phyloP scores from a whole-genome alignment of 1,140 invertebrate species.

The Xylocopa sonorina region DNA sequence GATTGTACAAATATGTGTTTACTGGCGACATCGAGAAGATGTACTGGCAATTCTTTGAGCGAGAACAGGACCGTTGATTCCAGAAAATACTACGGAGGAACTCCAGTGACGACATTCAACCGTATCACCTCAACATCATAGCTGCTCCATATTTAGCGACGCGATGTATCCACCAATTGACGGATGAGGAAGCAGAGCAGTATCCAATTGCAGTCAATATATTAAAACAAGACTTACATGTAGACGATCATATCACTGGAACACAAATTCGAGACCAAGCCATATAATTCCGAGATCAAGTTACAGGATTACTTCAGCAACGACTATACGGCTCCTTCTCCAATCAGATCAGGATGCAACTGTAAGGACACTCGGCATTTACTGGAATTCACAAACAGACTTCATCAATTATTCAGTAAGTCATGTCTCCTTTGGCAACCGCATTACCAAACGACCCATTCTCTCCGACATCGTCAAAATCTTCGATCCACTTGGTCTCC shows the following conservation, averaged over 20 bases:
- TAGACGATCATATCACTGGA: not conserved
- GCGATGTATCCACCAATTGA: not conserved
- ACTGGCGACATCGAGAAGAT: slow-evolving; percentile 33
- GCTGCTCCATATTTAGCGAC: not conserved
- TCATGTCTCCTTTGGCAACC: no score
- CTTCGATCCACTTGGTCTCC: no score
- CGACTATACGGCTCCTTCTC: no score
- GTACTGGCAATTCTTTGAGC: not conserved
- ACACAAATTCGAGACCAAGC: no score
- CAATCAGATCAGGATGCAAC: no score
- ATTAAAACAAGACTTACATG: not conserved
- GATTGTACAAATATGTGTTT: slow-evolving; percentile 11
- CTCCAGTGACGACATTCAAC: slow-evolving; percentile 23
- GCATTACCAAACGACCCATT: no score
- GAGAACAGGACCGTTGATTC: not conserved
- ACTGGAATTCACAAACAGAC: no score
- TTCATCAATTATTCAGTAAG: no score
- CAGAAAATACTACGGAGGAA: not conserved
- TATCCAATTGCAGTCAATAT: not conserved
- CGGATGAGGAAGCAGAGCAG: not conserved
- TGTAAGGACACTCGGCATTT: no score
- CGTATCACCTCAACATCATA: slow-evolving; percentile 38
- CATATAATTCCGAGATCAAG: no score
- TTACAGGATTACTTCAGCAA: no score
- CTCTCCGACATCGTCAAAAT: no score